Conservation (phyloP, 2,113 vertebrate species). For the Raja brachyura region DNA sequence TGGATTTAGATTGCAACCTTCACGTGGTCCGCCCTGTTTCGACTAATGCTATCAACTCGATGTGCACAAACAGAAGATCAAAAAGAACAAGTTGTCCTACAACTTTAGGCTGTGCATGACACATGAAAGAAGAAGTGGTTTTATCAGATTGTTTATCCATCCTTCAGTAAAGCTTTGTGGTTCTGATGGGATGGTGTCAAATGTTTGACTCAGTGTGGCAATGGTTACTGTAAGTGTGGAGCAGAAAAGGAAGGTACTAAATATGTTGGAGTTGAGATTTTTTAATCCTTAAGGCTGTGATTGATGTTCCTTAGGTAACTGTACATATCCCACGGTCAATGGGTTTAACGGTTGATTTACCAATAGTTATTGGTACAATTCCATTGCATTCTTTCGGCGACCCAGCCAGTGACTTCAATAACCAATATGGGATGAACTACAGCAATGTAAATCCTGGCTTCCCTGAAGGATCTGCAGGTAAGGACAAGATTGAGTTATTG, state of each 20-base stretch:
- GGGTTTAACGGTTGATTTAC: slow-evolving; percentile 89
- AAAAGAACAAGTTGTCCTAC: too few species aligned
- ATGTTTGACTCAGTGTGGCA: not conserved
- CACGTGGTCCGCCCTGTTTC: too few species aligned
- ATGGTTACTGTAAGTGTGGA: not conserved
- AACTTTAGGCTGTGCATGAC: too few species aligned
- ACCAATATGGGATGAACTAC: slow-evolving; percentile 86
- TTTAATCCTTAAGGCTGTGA: not conserved
- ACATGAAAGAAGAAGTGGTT: too few species aligned
- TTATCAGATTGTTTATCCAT: not conserved
- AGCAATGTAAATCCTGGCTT: slow-evolving; percentile 85
- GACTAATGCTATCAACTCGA: too few species aligned
- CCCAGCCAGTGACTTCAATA: slow-evolving; percentile 92
- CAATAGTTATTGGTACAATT: slow-evolving; percentile 95
- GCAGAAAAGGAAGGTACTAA: not conserved
- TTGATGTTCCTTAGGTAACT: slow-evolving; percentile 67
- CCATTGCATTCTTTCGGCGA: slow-evolving; percentile 88
- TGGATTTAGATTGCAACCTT: too few species aligned
- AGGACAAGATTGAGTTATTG: slow-evolving; percentile 25
- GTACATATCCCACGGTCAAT: slow-evolving; percentile 95
- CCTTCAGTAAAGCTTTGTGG: not conserved
- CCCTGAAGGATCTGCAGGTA: slow-evolving; percentile 95
- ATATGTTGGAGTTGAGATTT: slow-evolving; percentile 28
- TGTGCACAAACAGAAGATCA: too few species aligned
- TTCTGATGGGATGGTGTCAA: not conserved